phyloP scores from a whole-genome alignment of 2,888 invertebrate genomes.

The Eurytoma californica region DNA sequence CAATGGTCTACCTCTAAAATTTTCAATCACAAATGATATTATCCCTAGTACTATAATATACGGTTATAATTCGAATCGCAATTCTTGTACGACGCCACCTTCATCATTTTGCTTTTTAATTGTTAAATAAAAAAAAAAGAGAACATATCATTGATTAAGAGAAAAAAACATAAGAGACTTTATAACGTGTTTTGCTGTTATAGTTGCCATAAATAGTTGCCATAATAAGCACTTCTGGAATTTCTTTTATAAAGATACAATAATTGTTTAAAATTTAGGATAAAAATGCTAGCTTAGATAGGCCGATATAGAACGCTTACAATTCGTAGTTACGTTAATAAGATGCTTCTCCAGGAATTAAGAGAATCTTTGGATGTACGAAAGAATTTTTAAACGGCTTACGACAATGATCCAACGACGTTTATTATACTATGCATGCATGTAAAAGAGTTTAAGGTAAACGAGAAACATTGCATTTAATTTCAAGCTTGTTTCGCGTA shows the following conservation, averaged over 20 bases:
- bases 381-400: slow-evolving; percentile 1
- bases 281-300: slow-evolving; percentile 5
- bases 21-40: slow-evolving; percentile 21
- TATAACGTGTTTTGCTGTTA: slow-evolving; percentile 48
- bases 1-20: slow-evolving; percentile 46
- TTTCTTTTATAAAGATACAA: slow-evolving; percentile 36
- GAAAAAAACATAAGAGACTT: background rate
- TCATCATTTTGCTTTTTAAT: slow-evolving; percentile 25
- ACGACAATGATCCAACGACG: slow-evolving; percentile 10
- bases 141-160: slow-evolving; percentile 44
- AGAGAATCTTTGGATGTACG: slow-evolving; percentile 13
- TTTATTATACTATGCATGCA: slow-evolving; percentile 2
- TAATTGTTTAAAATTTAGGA: slow-evolving; percentile 3
- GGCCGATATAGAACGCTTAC: background rate
- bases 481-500: slow-evolving; percentile 20
- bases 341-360: background rate
- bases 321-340: slow-evolving; percentile 5
- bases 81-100: slow-evolving; percentile 14
- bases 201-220: slow-evolving; percentile 46
- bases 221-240: slow-evolving; percentile 44
- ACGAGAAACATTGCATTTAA: slow-evolving; percentile 5
- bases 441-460: background rate
- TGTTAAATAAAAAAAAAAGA: slow-evolving; percentile 4
- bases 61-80: slow-evolving; percentile 2
- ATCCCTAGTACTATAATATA: background rate